These are phyloP conservation scores for Chamaea fasciata DNA, from an alignment of 2,113 vertebrate genomes.

Conservation along the genomic window DNA sequence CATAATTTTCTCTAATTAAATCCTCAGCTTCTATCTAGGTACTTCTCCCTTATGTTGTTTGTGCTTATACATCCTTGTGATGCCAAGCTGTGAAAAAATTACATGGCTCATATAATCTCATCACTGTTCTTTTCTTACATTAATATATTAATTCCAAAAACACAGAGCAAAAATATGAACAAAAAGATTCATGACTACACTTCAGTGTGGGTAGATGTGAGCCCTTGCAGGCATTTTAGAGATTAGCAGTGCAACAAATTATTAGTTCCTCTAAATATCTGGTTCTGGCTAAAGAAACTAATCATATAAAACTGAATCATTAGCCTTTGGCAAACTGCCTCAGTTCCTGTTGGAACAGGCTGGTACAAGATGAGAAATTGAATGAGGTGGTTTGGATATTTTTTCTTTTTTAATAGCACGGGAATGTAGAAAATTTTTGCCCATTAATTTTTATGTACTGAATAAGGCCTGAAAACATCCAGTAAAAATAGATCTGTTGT, in stretches of 20 bases:
- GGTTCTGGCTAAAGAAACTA: slow-evolving; percentile 18
- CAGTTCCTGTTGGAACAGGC: neutral
- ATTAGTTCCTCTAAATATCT: slow-evolving; percentile 6
- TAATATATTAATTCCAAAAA: neutral
- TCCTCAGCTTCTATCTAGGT: neutral
- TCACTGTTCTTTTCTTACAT: neutral
- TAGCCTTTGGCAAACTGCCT: slow-evolving; percentile 7
- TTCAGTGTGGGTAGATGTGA: neutral
- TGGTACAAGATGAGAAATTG: neutral
- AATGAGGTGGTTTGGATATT: neutral
- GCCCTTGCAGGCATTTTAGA: neutral
- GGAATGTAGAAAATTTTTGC: neutral
- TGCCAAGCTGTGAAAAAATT: neutral
- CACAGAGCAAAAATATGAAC: neutral
- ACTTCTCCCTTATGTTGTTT: neutral
- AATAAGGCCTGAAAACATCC: neutral
- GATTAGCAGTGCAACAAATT: slow-evolving; percentile 13
- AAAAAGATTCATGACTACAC: neutral
- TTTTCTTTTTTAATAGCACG: neutral
- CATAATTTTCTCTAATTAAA: slow-evolving; percentile 27
- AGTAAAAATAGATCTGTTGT: neutral
- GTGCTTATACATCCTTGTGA: neutral
- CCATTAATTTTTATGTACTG: neutral
- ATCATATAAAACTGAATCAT: slow-evolving; percentile 11
- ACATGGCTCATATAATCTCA: neutral